phyloP scores from a whole-genome alignment of 53 echinoderm and acorn worm genomes.

The Pentamera pediparva region DNA sequence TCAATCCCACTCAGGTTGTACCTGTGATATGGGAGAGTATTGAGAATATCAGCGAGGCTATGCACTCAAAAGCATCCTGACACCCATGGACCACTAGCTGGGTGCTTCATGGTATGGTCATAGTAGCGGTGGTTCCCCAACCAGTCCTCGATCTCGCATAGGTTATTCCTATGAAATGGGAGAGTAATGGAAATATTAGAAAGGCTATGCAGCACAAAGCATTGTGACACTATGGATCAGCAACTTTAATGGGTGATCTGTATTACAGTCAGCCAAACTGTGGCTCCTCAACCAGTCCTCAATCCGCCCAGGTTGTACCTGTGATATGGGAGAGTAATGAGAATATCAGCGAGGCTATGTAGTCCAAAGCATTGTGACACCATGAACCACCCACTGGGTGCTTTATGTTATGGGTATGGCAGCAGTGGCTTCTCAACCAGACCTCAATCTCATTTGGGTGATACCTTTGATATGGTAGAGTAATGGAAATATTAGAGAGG shows the following conservation, averaged over 20 bases:
- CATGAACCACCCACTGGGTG: slow-evolving; percentile 75
- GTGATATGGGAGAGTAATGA: too few relatives aligned
- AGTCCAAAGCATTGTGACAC: too few relatives aligned
- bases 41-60: too few relatives aligned
- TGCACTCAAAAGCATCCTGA: too few relatives aligned
- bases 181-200: too few relatives aligned
- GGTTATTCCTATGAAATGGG: slow-evolving; percentile 76
- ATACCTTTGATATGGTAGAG: too few relatives aligned
- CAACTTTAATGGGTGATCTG: slow-evolving; percentile 81
- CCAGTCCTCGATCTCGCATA: slow-evolving; percentile 99
- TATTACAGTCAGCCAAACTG: slow-evolving; percentile 51
- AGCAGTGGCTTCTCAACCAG: slow-evolving; percentile 69
- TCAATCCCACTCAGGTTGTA: slow-evolving; percentile 98
- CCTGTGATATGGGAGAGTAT: too few relatives aligned
- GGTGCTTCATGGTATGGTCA: slow-evolving; percentile 66
- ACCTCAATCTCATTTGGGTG: slow-evolving; percentile 91
- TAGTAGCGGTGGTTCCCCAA: slow-evolving; percentile 66
- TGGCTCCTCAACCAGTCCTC: slow-evolving; percentile 95
- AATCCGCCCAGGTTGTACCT: slow-evolving; percentile 96
- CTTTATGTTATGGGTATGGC: slow-evolving; percentile 57
- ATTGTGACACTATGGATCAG: too few relatives aligned
- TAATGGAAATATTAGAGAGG: too few relatives aligned
- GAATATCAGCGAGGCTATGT: too few relatives aligned
- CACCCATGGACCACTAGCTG: too few relatives aligned
- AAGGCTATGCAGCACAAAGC: too few relatives aligned